Conservation (phyloP, 1,140 invertebrate species). For the Drosophila gunungcola region DNA sequence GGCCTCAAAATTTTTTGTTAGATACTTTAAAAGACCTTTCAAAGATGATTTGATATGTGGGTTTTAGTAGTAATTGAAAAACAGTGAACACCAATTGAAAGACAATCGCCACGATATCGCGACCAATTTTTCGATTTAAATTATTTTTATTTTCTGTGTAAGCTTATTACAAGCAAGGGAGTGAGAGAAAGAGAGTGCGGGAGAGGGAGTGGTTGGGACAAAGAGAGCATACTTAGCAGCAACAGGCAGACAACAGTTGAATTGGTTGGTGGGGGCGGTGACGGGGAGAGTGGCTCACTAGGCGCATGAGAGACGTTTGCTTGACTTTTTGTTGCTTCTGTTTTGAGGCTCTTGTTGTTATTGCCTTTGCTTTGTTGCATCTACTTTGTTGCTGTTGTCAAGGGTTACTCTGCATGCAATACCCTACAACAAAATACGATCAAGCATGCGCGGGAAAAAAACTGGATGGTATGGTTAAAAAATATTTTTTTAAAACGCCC, state of each 20-base stretch:
- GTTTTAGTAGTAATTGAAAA: no score
- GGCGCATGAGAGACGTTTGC: constrained; percentile 41
- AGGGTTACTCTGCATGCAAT: constrained; percentile 35
- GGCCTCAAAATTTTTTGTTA: no score
- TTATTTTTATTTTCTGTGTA: constrained; percentile 11
- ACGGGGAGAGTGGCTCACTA: constrained; percentile 2
- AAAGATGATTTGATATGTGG: no score
- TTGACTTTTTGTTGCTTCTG: constrained; percentile 25
- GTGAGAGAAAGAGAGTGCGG: constrained; percentile 19
- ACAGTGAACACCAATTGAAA: no score
- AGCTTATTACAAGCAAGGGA: constrained; percentile 63
- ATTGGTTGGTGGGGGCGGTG: not conserved
- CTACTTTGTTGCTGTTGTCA: constrained; percentile 41
- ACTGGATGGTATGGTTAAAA: no score
- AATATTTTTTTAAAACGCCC: no score
- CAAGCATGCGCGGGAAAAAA: no score
- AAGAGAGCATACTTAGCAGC: constrained; percentile 45
- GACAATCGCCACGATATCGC: no score
- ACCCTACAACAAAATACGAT: constrained; percentile 17
- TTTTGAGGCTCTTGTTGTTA: constrained; percentile 1
- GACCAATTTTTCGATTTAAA: no score
- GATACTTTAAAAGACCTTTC: no score
- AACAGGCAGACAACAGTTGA: constrained; percentile 55
- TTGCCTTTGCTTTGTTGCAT: constrained; percentile 4
- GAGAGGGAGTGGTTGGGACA: constrained; percentile 19